phyloP scores from a whole-genome alignment of 2,113 vertebrate species.

The Phalacrocorax brasilianus region DNA sequence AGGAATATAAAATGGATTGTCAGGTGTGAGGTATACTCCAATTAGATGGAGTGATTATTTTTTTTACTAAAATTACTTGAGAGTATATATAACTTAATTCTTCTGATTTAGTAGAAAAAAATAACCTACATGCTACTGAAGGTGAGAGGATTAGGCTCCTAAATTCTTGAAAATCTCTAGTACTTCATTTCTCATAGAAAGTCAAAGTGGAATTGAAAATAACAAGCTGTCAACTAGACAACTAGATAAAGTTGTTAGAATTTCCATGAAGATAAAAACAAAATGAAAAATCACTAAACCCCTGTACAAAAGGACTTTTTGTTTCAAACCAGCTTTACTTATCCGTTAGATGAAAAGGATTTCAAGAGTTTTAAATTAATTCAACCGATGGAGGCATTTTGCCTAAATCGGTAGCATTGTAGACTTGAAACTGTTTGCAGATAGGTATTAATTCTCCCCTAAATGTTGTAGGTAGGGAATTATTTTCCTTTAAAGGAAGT shows the following conservation, averaged over 20 bases:
- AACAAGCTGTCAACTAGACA: background rate
- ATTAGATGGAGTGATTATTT: background rate
- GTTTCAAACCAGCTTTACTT: background rate
- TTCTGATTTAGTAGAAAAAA: background rate
- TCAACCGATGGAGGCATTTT: background rate
- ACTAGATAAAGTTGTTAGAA: background rate
- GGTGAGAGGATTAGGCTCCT: background rate
- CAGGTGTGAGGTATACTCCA: background rate
- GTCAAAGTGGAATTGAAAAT: background rate
- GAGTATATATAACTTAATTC: background rate
- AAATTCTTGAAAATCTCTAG: background rate
- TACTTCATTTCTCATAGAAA: background rate
- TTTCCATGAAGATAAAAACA: background rate
- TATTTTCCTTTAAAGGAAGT: slow-evolving; percentile 27
- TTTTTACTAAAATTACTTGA: background rate
- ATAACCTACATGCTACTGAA: background rate
- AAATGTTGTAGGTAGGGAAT: background rate
- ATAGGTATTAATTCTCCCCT: slow-evolving; percentile 2
- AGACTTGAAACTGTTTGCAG: background rate
- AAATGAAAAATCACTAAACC: background rate
- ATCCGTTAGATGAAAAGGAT: background rate
- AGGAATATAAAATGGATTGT: background rate
- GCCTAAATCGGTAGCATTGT: background rate
- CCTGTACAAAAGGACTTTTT: background rate
- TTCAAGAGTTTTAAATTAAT: background rate